Conservation (phyloP, 2,797 vertebrate species). For the Phrynocephalus guinanensis region DNA sequence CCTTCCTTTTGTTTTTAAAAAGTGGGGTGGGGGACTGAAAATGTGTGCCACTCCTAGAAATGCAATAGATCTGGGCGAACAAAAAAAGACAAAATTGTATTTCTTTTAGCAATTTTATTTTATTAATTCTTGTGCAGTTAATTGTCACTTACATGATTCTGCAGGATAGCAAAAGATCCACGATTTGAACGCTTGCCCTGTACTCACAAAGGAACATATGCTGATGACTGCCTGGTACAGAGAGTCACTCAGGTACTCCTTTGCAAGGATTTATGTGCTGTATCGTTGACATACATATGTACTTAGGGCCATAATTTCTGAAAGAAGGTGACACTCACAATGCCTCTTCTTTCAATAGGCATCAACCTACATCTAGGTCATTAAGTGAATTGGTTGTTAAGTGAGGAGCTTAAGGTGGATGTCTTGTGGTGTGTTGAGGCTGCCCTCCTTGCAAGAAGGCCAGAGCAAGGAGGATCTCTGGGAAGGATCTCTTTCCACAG, state of each 20-base stretch:
- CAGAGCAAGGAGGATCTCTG: no score
- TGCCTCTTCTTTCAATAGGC: background rate
- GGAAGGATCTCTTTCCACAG: no score
- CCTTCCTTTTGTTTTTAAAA: background rate
- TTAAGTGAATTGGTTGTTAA: no score
- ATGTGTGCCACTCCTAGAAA: background rate
- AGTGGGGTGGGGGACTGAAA: background rate
- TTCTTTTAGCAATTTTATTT: background rate
- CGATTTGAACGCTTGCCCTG: slow-evolving; percentile 95
- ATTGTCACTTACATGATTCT: slow-evolving; percentile 21
- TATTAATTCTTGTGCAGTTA: background rate
- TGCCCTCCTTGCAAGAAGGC: no score
- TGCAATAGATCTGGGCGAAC: background rate
- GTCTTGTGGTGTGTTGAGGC: no score
- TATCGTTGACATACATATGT: background rate
- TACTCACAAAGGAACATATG: slow-evolving; percentile 94
- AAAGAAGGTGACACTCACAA: slow-evolving; percentile 28
- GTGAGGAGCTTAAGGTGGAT: no score
- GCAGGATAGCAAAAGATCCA: slow-evolving; percentile 95
- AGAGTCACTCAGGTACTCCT: slow-evolving; percentile 92
- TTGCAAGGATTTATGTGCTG: slow-evolving; percentile 31
- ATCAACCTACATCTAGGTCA: no score
- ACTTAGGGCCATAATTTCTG: slow-evolving; percentile 25
- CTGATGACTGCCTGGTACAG: slow-evolving; percentile 97
- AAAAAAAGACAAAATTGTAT: background rate